Base-by-base conservation (phyloP, 2,888 invertebrate species). In the Erannis defoliaria region DNA sequence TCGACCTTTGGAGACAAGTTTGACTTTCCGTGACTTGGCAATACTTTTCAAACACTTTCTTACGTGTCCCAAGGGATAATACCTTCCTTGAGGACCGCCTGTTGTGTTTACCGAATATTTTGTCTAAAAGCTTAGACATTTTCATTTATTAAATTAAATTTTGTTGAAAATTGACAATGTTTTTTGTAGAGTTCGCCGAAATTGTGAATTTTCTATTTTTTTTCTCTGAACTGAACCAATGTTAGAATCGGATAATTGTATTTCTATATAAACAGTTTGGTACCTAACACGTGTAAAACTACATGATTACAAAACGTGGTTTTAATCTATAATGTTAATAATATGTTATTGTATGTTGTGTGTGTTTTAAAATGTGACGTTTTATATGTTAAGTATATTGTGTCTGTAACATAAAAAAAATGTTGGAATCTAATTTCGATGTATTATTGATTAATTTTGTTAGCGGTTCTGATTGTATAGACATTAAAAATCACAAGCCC, bases 351-450 rank as follows among this genome's bases (percentile, higher is more conserved):
- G 29, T 48, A 29, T 6, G 31, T 23, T 53, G 48, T 63, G 55
- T 53, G 53, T 46, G 61, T 63, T 49, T 50, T 42, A 16, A 31
- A 33, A 26, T 61, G 35, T 56, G 1, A 42, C n/a, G 49, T 55
- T 49, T 46, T 42, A 51, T 38, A 26, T 59, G 51, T 65, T 50
- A 67, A 69, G 65, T 64, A 60, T 65, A 62, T 58, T 64, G 55
- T 65, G 43, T 51, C 10, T 51, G 40, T 58, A 21, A 37, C 10
- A 57, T 29, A 43, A 62, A 62, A 61, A 18, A 8, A 3, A 18
- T 38, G 10, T 10, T 38, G 18, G 10, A 19, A 18, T 10, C 3
- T 38, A 18, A 10, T 38, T 38, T 18, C 6, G 6, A 18, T 38
- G 18, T 18, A 1, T n/a, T n/a, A n/a, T n/a, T n/a, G n/a, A 18